Percentiles rank a stretch among this genome's conserved stretches.
phyloP scores from a whole-genome alignment of 2,888 invertebrate species.

The Colostygia pectinataria region DNA sequence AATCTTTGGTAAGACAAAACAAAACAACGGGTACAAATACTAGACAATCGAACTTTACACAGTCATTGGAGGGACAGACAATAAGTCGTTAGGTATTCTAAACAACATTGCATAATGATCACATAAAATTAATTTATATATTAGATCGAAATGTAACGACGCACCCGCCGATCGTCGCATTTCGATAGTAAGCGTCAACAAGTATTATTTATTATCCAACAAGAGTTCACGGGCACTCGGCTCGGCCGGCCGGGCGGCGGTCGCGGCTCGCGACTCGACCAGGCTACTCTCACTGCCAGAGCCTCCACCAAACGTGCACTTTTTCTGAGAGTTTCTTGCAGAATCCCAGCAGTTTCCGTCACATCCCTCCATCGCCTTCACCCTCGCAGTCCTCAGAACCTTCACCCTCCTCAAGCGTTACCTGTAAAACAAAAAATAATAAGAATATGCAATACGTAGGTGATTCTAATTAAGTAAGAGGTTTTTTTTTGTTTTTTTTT shows the following conservation, averaged over 20 bases:
- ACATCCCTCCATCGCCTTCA: slow-evolving; percentile 88
- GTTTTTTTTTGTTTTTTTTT: no score
- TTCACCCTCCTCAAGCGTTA: slow-evolving; percentile 94
- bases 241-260: slow-evolving; percentile 17
- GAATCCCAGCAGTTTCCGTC: slow-evolving; percentile 96
- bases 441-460: neutral
- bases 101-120: slow-evolving; percentile 79
- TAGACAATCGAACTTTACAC: slow-evolving; percentile 75
- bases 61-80: slow-evolving; percentile 81
- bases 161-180: slow-evolving; percentile 64
- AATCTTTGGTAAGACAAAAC: slow-evolving; percentile 81
- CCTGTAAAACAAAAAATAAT: slow-evolving; percentile 68
- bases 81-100: slow-evolving; percentile 80
- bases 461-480: no score
- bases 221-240: slow-evolving; percentile 35
- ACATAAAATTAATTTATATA: slow-evolving; percentile 71
- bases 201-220: slow-evolving; percentile 69
- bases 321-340: slow-evolving; percentile 95
- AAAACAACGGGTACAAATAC: slow-evolving; percentile 74
- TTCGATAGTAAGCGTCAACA: slow-evolving; percentile 80
- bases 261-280: slow-evolving; percentile 18
- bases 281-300: slow-evolving; percentile 84
- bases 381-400: slow-evolving; percentile 84
- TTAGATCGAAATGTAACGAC: slow-evolving; percentile 73
- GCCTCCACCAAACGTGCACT: slow-evolving; percentile 94